Percentiles rank a stretch among this genome's conserved stretches.
These are phyloP conservation scores for Drosophila lacteicornis DNA, from an alignment of 1,140 invertebrate species.

Conservation along the genomic window DNA sequence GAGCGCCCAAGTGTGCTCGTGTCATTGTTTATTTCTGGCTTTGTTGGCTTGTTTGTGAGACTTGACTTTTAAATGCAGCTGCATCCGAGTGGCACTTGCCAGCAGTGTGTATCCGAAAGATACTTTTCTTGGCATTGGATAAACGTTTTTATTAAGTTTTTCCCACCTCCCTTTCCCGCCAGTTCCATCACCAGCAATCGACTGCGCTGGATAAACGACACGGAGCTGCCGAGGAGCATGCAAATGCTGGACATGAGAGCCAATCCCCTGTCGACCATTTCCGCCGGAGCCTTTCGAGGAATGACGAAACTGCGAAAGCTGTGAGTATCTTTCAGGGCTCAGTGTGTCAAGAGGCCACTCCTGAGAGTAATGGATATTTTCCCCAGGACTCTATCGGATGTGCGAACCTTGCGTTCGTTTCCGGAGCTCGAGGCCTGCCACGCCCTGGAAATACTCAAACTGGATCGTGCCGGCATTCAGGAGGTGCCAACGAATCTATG, in stretches of 20 bases:
- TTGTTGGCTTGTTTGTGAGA: slow-evolving; percentile 53
- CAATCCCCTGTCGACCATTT: slow-evolving; percentile 89
- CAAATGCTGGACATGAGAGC: slow-evolving; percentile 89
- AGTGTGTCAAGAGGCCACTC: neutral
- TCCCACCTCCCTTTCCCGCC: neutral
- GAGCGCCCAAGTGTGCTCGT: slow-evolving; percentile 51
- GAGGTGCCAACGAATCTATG: slow-evolving; percentile 92
- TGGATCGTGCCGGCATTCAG: slow-evolving; percentile 92
- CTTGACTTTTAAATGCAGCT: slow-evolving; percentile 75
- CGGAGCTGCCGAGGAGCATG: slow-evolving; percentile 88
- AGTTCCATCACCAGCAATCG: slow-evolving; percentile 89
- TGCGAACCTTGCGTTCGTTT: slow-evolving; percentile 91
- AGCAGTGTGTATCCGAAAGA: slow-evolving; percentile 54
- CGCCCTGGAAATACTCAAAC: slow-evolving; percentile 91
- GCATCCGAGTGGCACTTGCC: slow-evolving; percentile 70
- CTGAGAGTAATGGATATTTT: neutral
- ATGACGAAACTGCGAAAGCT: slow-evolving; percentile 89
- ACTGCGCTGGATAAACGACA: slow-evolving; percentile 88
- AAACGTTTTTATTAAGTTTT: slow-evolving; percentile 41
- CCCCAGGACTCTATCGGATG: slow-evolving; percentile 93
- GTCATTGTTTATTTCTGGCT: slow-evolving; percentile 53
- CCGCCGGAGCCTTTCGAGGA: slow-evolving; percentile 88
- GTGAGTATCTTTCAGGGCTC: slow-evolving; percentile 86
- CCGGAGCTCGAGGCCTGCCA: slow-evolving; percentile 92
- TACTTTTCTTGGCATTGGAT: slow-evolving; percentile 62